Evolutionary conservation across 1,140 invertebrate species (phyloP).

Genomic region (Watersipora subatra): DNA sequence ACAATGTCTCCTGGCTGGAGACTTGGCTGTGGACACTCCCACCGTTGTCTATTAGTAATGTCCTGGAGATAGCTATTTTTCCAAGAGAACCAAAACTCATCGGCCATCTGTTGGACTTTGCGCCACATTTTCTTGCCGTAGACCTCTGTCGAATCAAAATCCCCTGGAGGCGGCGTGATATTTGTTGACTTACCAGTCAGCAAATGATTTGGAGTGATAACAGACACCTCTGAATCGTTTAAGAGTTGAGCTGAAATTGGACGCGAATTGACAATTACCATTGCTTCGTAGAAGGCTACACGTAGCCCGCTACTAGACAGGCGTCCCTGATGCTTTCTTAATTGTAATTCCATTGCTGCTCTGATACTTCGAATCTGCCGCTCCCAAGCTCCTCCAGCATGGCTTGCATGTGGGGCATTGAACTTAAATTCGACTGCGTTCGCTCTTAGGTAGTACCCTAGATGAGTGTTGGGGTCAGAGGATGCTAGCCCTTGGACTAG

Average conservation of each 20-base stretch:
- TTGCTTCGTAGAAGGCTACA: slow-evolving; percentile 3
- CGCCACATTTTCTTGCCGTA: slow-evolving; percentile 14
- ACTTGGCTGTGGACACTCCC: slow-evolving; percentile 10
- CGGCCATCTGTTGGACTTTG: slow-evolving; percentile 17
- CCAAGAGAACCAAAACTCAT: slow-evolving; percentile 17
- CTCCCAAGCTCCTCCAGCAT: slow-evolving; percentile 7
- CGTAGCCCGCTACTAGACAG: neutral
- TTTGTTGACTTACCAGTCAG: neutral
- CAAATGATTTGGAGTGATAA: neutral
- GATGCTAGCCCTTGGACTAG: neutral
- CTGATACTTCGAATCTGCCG: slow-evolving; percentile 2
- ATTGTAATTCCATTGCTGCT: neutral
- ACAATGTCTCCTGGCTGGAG: slow-evolving; percentile 15
- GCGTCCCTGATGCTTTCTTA: neutral
- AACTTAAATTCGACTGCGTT: neutral
- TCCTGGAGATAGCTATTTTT: slow-evolving; percentile 11
- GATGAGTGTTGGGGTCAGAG: neutral
- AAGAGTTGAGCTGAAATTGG: neutral
- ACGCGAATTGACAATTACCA: slow-evolving; percentile 7
- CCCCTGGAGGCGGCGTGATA: neutral
- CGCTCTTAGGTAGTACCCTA: too few species aligned
- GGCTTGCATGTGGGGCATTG: neutral
- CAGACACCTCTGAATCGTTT: neutral
- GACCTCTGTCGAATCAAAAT: slow-evolving; percentile 8
- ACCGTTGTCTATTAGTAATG: slow-evolving; percentile 14